Percentiles rank a stretch among this genome's conserved stretches.
Conservation (phyloP, 2,888 invertebrate genomes). For the Hirtodrosophila trivittata region DNA sequence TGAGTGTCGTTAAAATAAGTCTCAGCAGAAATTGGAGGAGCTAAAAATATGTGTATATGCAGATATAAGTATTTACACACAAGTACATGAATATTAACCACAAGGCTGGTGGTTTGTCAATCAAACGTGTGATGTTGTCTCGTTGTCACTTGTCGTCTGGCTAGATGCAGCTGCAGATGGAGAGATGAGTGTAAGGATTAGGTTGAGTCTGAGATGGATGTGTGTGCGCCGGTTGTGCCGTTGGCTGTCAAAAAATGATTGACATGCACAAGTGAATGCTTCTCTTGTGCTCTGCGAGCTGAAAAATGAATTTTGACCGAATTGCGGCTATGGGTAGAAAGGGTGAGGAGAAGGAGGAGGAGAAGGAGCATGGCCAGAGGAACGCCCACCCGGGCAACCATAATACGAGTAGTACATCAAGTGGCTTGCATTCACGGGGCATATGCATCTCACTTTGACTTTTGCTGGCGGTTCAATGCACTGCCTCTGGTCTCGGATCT, state of each 20-base stretch:
- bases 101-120: conserved; percentile 46
- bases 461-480: conserved; percentile 47
- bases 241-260: conserved; percentile 70
- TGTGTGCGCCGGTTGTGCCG: conserved; percentile 48
- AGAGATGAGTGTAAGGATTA: conserved; percentile 18
- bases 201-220: conserved; percentile 44
- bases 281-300: conserved; percentile 33
- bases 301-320: conserved; percentile 65
- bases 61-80: not conserved
- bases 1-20: too few relatives aligned
- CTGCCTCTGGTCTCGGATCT: conserved; percentile 15
- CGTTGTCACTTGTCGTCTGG: conserved; percentile 36
- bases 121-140: conserved; percentile 49
- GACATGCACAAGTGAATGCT: conserved; percentile 74
- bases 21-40: too few relatives aligned
- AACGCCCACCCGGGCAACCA: conserved; percentile 51
- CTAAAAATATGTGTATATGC: too few relatives aligned
- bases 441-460: conserved; percentile 42
- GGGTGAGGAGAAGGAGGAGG: not conserved
- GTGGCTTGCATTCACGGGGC: conserved; percentile 65
- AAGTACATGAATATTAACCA: conserved; percentile 8
- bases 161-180: conserved; percentile 37
- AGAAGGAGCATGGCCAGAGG: conserved; percentile 2
- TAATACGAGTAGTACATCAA: conserved; percentile 42
- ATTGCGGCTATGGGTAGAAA: conserved; percentile 32